Conservation (phyloP, 2,888 invertebrate species). For the Drosophila borborema region DNA sequence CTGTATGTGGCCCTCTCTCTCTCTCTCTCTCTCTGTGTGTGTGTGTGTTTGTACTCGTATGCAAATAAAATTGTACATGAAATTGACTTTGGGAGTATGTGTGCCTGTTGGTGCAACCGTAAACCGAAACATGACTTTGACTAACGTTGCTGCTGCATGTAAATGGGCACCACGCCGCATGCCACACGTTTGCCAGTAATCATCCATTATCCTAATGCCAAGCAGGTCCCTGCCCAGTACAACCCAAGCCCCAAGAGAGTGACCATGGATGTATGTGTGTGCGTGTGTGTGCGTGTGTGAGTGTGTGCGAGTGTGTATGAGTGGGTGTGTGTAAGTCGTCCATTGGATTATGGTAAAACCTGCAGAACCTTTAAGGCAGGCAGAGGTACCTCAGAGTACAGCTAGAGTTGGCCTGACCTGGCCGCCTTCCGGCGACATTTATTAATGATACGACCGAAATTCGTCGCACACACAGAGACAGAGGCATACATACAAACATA, state of each 20-base stretch:
- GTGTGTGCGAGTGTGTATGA: conserved; percentile 13
- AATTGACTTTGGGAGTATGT: conserved; percentile 70
- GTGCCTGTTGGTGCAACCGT: conserved; percentile 38
- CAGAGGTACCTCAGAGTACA: background rate
- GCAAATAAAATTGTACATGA: conserved; percentile 80
- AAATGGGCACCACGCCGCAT: conserved; percentile 71
- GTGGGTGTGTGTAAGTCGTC: conserved; percentile 43
- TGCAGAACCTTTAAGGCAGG: conserved; percentile 29
- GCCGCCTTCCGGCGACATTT: conserved; percentile 58
- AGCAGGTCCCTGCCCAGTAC: conserved; percentile 59
- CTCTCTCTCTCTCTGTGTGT: background rate
- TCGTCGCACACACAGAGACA: conserved; percentile 17
- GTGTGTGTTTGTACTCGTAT: conserved; percentile 44
- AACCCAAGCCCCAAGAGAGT: conserved; percentile 50
- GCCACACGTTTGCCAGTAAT: conserved; percentile 79
- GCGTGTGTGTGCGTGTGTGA: conserved; percentile 12
- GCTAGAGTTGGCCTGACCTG: conserved; percentile 19
- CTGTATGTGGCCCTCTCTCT: background rate
- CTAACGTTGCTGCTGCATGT: conserved; percentile 77
- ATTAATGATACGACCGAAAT: conserved; percentile 64
- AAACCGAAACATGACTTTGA: conserved; percentile 76
- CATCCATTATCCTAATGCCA: conserved; percentile 83
- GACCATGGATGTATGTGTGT: conserved; percentile 31
- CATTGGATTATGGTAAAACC: conserved; percentile 73
- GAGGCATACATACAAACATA: conserved; percentile 1